These are phyloP conservation scores for Agapornis roseicollis DNA, from an alignment of 2,113 vertebrate genomes.

Conservation along the genomic window DNA sequence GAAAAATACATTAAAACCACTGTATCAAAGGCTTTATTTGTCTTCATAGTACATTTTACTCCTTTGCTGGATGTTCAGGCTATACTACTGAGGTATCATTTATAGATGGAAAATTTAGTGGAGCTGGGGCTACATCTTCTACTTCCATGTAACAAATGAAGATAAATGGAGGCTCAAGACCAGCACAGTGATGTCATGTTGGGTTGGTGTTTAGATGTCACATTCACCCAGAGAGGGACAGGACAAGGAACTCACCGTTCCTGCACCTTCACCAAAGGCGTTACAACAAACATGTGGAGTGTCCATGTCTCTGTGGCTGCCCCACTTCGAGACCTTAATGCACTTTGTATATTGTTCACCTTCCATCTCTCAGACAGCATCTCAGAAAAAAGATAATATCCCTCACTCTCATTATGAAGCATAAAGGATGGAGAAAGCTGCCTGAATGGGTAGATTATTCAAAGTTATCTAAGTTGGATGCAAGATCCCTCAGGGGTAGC, in stretches of 20 bases:
- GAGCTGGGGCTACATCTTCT: neutral
- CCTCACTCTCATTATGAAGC: neutral
- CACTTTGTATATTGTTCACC: neutral
- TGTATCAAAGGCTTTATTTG: neutral
- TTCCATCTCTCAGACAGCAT: neutral
- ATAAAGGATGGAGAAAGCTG: neutral
- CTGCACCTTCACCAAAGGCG: neutral
- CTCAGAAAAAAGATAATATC: neutral
- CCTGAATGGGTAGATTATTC: neutral
- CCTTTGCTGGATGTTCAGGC: neutral
- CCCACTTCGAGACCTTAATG: neutral
- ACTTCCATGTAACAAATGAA: neutral
- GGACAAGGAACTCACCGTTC: neutral
- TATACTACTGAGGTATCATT: neutral
- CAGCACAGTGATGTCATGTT: neutral
- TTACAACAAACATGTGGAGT: neutral
- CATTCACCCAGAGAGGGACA: neutral
- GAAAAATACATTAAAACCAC: neutral
- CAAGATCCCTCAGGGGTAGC: neutral
- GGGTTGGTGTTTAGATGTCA: neutral
- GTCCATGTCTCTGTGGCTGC: neutral
- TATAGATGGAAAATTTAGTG: neutral
- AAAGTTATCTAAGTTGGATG: neutral
- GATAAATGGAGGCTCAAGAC: neutral
- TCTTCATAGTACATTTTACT: neutral